Evolutionary conservation across 2,888 invertebrate genomes (phyloP).

Genomic region (Amiota mariae): DNA sequence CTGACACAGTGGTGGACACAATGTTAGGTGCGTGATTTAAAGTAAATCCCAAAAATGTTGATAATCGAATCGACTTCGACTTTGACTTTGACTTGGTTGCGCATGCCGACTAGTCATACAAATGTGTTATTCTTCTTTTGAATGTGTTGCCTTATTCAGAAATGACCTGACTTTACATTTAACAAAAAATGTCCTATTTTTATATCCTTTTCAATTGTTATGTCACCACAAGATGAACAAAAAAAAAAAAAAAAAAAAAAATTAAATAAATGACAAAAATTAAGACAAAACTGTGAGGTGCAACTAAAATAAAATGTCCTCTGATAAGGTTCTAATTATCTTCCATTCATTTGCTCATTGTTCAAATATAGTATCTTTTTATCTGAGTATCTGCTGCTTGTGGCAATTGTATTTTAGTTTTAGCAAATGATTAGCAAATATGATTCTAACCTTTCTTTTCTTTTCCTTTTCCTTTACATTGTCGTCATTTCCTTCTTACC

Average conservation of each 20-base stretch:
- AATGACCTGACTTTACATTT: conserved; percentile 5
- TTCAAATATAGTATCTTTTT: too few relatives aligned
- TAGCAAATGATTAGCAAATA: conserved; percentile 35
- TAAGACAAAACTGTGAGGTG: conserved; percentile 61
- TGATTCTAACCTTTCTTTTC: not conserved
- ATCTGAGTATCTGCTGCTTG: too few relatives aligned
- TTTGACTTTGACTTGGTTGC: conserved; percentile 48
- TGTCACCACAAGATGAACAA: conserved; percentile 39
- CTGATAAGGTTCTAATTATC: conserved; percentile 67
- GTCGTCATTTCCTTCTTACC: conserved; percentile 23
- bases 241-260: not conserved
- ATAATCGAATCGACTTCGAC: conserved; percentile 61
- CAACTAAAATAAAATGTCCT: conserved; percentile 47
- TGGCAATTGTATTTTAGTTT: conserved; percentile 29
- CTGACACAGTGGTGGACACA: conserved; percentile 24
- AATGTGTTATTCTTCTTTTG: not conserved
- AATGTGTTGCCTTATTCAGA: conserved; percentile 34
- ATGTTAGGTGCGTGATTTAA: conserved; percentile 60
- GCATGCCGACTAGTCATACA: conserved; percentile 23
- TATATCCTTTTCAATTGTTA: conserved; percentile 44
- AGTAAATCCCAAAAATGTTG: conserved; percentile 61
- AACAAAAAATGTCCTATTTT: conserved; percentile 23
- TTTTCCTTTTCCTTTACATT: not conserved
- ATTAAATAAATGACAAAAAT: conserved; percentile 53
- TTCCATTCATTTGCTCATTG: conserved; percentile 17